Percentiles rank a stretch among this genome's conserved stretches.
Evolutionary conservation across 1,140 invertebrate genomes (phyloP).

Genomic region (fruit fly (Drosophila melanogaster)): Release_6_plus_ISO1_MT NT_033777.3:9923001-9923500

Average conservation of each 20-base stretch:
- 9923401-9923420: constrained; percentile 42
- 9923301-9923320: too few species aligned
- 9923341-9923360: neutral
- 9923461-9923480: constrained; percentile 54
- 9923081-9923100: constrained; percentile 33
- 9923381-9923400: constrained; percentile 34
- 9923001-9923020: constrained; percentile 63
- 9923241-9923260: too few species aligned
- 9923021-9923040: neutral
- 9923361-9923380: constrained; percentile 8
- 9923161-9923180: constrained; percentile 1
- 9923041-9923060: constrained; percentile 21
- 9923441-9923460: neutral
- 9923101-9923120: constrained; percentile 39
- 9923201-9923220: neutral
- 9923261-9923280: too few species aligned
- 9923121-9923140: constrained; percentile 24
- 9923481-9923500: constrained; percentile 40
- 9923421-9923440: constrained; percentile 33
- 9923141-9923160: constrained; percentile 24
- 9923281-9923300: too few species aligned
- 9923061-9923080: constrained; percentile 11
- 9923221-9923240: too few species aligned
- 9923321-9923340: too few species aligned
- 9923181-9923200: constrained; percentile 1